Percentiles rank a stretch among this genome's conserved stretches.
These are phyloP conservation scores for Brachionichthys hirsutus DNA, from an alignment of 2,113 vertebrate species.

Conservation along the genomic window DNA sequence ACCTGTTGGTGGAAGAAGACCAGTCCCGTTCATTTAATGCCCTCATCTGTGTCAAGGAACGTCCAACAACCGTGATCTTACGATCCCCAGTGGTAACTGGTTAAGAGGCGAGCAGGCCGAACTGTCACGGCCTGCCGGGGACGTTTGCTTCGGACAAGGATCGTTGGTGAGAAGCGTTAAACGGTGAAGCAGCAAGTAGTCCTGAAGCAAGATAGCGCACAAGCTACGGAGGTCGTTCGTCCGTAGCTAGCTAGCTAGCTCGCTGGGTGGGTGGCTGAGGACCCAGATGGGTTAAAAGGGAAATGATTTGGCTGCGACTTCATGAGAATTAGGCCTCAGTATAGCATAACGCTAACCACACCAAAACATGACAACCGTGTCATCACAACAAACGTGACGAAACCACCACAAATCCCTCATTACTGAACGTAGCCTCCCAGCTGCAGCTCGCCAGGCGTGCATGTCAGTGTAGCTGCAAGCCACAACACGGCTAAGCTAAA, in stretches of 20 bases:
- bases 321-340: conserved; percentile 42
- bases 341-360: conserved; percentile 23
- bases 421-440: neutral
- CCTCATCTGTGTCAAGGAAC: neutral
- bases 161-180: neutral
- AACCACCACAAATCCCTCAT: neutral
- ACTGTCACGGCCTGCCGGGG: conserved; percentile 14
- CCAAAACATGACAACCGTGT: conserved; percentile 23
- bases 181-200: conserved; percentile 24
- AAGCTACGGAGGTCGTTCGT: conserved; percentile 12
- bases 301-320: conserved; percentile 25
- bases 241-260: conserved; percentile 2
- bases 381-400: neutral
- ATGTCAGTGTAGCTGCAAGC: neutral
- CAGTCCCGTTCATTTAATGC: neutral
- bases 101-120: conserved; percentile 15
- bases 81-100: neutral
- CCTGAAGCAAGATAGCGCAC: neutral
- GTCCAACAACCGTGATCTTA: neutral
- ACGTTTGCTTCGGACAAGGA: conserved; percentile 1
- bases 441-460: neutral
- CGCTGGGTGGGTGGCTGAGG: neutral
- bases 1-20: conserved; percentile 27
- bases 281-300: neutral
- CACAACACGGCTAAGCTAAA: conserved; percentile 22